Evolutionary conservation across 2,113 vertebrate genomes (phyloP).

Genomic region (Tor tambroides): DNA sequence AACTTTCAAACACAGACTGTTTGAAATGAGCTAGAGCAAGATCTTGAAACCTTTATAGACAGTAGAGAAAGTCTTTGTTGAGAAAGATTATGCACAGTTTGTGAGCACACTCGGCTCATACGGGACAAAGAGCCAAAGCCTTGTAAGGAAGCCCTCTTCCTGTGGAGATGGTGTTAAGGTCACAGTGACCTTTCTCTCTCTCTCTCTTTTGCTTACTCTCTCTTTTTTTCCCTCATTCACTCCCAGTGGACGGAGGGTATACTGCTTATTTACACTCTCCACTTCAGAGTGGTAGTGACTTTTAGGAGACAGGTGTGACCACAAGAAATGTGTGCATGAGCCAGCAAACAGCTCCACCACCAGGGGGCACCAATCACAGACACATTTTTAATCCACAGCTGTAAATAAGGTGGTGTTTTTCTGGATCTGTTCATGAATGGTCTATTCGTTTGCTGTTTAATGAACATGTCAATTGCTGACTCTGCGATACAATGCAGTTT

Average conservation of each 20-base stretch:
- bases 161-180: constrained; percentile 29
- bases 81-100: constrained; percentile 13
- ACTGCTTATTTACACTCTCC: constrained; percentile 50
- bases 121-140: constrained; percentile 28
- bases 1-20: background rate
- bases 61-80: background rate
- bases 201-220: background rate
- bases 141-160: constrained; percentile 22
- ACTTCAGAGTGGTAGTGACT: constrained; percentile 38
- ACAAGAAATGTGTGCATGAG: constrained; percentile 41
- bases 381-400: constrained; percentile 54
- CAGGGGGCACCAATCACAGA: constrained; percentile 41
- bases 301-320: constrained; percentile 50
- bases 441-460: too few relatives aligned
- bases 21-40: background rate
- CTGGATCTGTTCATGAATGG: background rate
- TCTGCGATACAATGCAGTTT: background rate
- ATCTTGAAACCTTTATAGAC: background rate
- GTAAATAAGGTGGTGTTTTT: constrained; percentile 46
- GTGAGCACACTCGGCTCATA: background rate
- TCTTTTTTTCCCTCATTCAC: background rate
- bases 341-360: constrained; percentile 48
- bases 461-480: background rate
- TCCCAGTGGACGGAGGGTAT: constrained; percentile 11
- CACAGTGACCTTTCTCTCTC: constrained; percentile 23